Conservation (phyloP, 2,888 invertebrate species). For the Chrysomela aeneicollis region DNA sequence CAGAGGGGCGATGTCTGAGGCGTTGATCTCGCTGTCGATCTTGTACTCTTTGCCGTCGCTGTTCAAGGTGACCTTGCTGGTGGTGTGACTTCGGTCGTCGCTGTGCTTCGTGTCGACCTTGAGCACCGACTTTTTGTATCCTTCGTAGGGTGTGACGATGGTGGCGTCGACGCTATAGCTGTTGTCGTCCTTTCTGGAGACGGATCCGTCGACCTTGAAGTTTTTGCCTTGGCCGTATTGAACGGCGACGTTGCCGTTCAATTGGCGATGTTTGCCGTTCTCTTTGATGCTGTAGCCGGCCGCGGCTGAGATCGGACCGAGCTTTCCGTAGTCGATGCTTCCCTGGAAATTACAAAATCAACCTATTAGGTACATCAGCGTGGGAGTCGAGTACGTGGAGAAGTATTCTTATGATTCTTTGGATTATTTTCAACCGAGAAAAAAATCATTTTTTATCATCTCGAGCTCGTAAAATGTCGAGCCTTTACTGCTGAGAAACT, state of each 20-base stretch:
- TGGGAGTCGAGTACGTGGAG: no score
- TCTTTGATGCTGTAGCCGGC: constrained; percentile 54
- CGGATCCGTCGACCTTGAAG: constrained; percentile 56
- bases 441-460: no score
- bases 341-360: constrained; percentile 39
- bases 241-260: constrained; percentile 48
- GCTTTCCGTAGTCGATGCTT: constrained; percentile 58
- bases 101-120: constrained; percentile 60
- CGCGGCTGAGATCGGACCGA: constrained; percentile 58
- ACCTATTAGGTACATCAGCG: neutral
- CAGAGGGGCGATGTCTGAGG: constrained; percentile 65
- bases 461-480: no score
- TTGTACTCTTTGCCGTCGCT: constrained; percentile 69
- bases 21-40: constrained; percentile 64
- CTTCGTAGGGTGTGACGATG: constrained; percentile 62
- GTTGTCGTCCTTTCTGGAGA: constrained; percentile 48
- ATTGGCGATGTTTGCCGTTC: constrained; percentile 44
- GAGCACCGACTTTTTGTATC: constrained; percentile 44
- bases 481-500: no score
- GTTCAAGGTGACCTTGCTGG: constrained; percentile 61
- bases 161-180: constrained; percentile 61
- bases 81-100: constrained; percentile 49
- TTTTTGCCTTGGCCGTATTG: constrained; percentile 57
- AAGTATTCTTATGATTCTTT: no score
- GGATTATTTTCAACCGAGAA: no score